Conservation (phyloP, 1,140 invertebrate species). For the Aphelinus atriplicis region DNA sequence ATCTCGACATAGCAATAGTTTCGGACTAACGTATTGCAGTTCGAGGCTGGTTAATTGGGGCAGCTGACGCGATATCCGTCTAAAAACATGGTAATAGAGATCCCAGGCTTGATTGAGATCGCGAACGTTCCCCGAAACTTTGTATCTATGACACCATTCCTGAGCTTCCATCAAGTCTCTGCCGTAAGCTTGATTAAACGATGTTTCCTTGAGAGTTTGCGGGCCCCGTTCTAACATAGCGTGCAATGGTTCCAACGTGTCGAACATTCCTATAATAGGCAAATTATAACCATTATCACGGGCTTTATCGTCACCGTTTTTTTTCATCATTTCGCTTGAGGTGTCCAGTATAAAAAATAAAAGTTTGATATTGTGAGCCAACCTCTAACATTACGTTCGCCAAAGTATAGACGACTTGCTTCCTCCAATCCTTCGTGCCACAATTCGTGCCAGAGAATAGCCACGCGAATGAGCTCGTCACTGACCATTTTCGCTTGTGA, state of each 20-base stretch:
- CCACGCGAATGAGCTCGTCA: conserved; percentile 97
- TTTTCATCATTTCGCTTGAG: too few species aligned
- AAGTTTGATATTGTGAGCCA: too few species aligned
- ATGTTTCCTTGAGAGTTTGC: conserved; percentile 95
- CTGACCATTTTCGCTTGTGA: conserved; percentile 94
- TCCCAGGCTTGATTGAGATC: conserved; percentile 99
- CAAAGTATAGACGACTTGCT: conserved; percentile 94
- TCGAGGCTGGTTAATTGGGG: conserved; percentile 90
- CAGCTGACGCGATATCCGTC: conserved; percentile 93
- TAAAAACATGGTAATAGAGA: conserved; percentile 97
- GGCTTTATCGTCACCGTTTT: too few species aligned
- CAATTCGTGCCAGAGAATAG: conserved; percentile 99
- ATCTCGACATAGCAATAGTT: conserved; percentile 87
- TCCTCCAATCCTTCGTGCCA: conserved; percentile 99
- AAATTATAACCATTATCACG: not conserved
- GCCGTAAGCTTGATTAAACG: conserved; percentile 96
- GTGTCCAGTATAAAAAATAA: too few species aligned
- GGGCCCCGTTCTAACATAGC: conserved; percentile 92
- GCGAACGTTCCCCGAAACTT: conserved; percentile 84
- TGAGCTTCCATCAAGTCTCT: conserved; percentile 92
- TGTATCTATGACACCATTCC: conserved; percentile 92
- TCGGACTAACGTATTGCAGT: conserved; percentile 95
- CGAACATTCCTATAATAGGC: conserved; percentile 89
- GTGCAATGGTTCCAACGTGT: conserved; percentile 94
- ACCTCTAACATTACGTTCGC: conserved; percentile 92